Percentiles rank a stretch among this genome's conserved stretches.
Evolutionary conservation across 2,797 vertebrate species (phyloP).

Genomic region (Lutra lutra): DNA sequence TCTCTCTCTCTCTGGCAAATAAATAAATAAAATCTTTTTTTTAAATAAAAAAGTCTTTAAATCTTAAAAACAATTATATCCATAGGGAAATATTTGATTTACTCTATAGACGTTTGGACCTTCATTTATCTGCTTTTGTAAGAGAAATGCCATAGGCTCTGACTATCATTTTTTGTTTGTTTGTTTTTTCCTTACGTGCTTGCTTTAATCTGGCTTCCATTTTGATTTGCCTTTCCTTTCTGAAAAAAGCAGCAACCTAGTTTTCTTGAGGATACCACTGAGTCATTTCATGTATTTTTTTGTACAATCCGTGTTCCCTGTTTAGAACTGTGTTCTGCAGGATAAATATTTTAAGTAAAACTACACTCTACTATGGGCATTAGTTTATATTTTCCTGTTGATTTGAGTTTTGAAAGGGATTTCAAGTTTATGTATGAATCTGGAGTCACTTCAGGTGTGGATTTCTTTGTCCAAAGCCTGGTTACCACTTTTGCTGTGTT

Average conservation of each 20-base stretch:
- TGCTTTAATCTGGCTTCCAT: neutral
- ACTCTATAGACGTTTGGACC: neutral
- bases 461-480: neutral
- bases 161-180: neutral
- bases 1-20: too few relatives aligned
- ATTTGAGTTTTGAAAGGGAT: neutral
- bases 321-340: neutral
- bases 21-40: too few relatives aligned
- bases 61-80: neutral
- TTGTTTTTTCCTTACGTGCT: neutral
- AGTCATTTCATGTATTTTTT: neutral
- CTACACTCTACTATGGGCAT: neutral
- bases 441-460: neutral
- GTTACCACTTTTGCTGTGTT: neutral
- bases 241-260: neutral
- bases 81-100: neutral
- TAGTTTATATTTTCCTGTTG: neutral
- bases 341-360: neutral
- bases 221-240: neutral
- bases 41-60: too few relatives aligned
- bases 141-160: neutral
- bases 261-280: neutral
- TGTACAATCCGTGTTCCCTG: neutral
- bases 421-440: neutral
- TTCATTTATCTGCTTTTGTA: neutral